These are phyloP conservation scores for Drosophila baimaii DNA, from an alignment of 1,140 invertebrate species.

Conservation along the genomic window DNA sequence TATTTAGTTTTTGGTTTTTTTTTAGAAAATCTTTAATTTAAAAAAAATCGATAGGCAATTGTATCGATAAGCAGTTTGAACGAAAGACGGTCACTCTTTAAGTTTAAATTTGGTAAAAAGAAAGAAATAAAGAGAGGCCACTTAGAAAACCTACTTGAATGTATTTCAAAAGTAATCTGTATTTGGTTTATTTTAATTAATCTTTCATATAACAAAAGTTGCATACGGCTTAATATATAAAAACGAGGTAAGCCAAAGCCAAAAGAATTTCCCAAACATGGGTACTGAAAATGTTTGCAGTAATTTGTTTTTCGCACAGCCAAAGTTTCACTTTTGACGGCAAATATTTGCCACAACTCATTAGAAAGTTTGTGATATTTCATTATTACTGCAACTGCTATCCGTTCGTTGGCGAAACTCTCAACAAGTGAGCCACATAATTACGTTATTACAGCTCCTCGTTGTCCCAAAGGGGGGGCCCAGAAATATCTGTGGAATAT, in stretches of 20 bases:
- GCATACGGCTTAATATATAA: slow-evolving; percentile 3
- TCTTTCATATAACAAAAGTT: neutral
- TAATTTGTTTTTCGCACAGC: slow-evolving; percentile 3
- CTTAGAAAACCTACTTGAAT: too few relatives aligned
- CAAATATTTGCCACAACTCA: slow-evolving; percentile 48
- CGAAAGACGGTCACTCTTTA: too few relatives aligned
- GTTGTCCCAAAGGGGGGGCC: slow-evolving; percentile 5
- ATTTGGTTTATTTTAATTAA: slow-evolving; percentile 3
- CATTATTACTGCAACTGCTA: slow-evolving; percentile 45
- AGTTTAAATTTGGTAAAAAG: too few relatives aligned
- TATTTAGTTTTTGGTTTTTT: too few relatives aligned
- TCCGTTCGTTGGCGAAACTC: slow-evolving; percentile 14
- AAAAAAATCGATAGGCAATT: too few relatives aligned
- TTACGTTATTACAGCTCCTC: slow-evolving; percentile 43
- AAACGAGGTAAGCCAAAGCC: neutral
- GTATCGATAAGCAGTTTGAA: too few relatives aligned
- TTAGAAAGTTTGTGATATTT: slow-evolving; percentile 49
- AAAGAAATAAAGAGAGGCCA: too few relatives aligned
- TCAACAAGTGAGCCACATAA: slow-evolving; percentile 47
- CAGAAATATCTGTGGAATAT: slow-evolving; percentile 30
- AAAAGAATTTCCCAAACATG: slow-evolving; percentile 4
- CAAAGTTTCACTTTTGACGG: slow-evolving; percentile 29
- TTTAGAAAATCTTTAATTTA: too few relatives aligned
- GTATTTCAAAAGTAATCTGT: too few relatives aligned
- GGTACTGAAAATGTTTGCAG: slow-evolving; percentile 1